Conservation (phyloP, 2,113 vertebrate genomes). For the Pluvianellus socialis region DNA sequence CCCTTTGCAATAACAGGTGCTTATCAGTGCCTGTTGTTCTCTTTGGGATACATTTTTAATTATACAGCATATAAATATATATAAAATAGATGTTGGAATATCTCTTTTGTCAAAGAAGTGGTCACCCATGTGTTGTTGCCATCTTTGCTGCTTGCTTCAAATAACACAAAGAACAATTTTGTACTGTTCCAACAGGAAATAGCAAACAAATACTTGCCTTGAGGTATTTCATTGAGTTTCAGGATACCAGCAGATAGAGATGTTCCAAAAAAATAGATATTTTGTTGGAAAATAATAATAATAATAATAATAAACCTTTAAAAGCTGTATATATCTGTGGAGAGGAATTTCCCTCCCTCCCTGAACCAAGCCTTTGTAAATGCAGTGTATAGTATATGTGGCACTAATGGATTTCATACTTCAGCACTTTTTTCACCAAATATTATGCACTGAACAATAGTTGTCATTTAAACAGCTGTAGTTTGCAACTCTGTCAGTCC, state of each 20-base stretch:
- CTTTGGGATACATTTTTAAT: neutral
- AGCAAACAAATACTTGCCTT: constrained; percentile 52
- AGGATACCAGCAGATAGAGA: constrained; percentile 26
- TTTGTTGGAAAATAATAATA: neutral
- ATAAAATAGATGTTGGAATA: neutral
- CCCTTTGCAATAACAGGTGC: neutral
- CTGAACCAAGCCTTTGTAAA: constrained; percentile 13
- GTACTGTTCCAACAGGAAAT: constrained; percentile 52
- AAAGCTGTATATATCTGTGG: neutral
- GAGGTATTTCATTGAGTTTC: constrained; percentile 53
- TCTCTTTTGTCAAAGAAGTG: constrained; percentile 1
- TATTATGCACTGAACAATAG: neutral
- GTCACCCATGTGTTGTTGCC: neutral
- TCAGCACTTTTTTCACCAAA: constrained; percentile 1
- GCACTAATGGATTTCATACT: constrained; percentile 30
- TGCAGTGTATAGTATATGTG: neutral
- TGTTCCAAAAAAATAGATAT: neutral
- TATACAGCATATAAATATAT: neutral
- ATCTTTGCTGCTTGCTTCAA: constrained; percentile 34
- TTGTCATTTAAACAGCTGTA: constrained; percentile 1
- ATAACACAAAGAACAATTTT: constrained; percentile 52
- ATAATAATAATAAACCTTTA: neutral
- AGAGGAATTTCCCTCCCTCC: neutral
- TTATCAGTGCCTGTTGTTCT: neutral
- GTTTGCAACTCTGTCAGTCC: neutral